phyloP scores from a whole-genome alignment of 1,140 invertebrate genomes.

The Ctenoplectra terminalis region DNA sequence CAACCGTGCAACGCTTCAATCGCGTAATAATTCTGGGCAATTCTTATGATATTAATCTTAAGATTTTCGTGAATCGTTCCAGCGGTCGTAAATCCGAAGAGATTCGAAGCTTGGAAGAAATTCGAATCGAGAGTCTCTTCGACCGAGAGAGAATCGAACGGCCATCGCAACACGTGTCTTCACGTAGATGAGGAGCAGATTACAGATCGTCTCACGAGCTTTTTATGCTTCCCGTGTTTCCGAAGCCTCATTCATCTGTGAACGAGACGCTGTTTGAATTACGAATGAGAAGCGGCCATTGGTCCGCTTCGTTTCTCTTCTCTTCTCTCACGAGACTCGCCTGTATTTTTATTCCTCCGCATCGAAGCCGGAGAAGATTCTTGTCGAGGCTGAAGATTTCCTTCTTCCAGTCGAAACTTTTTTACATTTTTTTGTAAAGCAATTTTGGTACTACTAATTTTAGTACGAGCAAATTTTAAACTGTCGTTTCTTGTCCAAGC shows the following conservation, averaged over 20 bases:
- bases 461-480: too few relatives aligned
- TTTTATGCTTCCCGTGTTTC: conserved; percentile 67
- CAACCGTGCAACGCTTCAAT: too few relatives aligned
- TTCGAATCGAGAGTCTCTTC: neutral
- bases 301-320: conserved; percentile 19
- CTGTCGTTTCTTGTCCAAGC: neutral
- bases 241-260: conserved; percentile 67
- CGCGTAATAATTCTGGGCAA: too few relatives aligned
- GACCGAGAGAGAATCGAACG: neutral
- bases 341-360: neutral
- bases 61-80: neutral
- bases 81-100: neutral
- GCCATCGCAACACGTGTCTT: neutral
- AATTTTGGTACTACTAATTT: too few relatives aligned
- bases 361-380: conserved; percentile 13
- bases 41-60: too few relatives aligned
- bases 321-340: neutral
- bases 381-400: neutral
- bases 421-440: too few relatives aligned
- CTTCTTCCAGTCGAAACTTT: neutral
- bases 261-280: conserved; percentile 49
- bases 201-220: conserved; percentile 58
- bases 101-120: neutral
- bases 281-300: conserved; percentile 53
- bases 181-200: conserved; percentile 65